Percentiles rank a stretch among this genome's conserved stretches.
These are phyloP conservation scores for Caenorhabditis drosophilae DNA, from an alignment of 2,888 invertebrate species.

Conservation along the genomic window DNA sequence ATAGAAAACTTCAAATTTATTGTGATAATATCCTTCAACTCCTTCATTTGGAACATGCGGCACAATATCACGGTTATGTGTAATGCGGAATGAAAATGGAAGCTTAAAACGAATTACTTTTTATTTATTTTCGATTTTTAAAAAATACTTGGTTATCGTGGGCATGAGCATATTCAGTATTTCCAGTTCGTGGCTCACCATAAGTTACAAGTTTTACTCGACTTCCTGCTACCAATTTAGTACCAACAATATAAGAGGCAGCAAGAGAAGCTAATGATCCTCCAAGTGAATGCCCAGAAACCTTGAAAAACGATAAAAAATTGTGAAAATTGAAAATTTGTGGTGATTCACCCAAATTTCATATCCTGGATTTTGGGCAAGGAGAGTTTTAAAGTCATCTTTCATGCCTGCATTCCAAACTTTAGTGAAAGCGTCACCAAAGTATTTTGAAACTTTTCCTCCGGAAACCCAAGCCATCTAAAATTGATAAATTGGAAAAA, in stretches of 20 bases:
- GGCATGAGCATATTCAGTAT: constrained; percentile 47
- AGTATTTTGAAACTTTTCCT: constrained; percentile 55
- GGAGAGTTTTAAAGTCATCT: constrained; percentile 42
- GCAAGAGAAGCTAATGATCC: constrained; percentile 57
- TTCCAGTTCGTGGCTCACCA: constrained; percentile 58
- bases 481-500: too few species aligned
- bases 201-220: constrained; percentile 52
- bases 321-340: too few species aligned
- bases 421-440: constrained; percentile 48
- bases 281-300: constrained; percentile 55
- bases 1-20: constrained; percentile 51
- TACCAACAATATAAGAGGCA: constrained; percentile 47
- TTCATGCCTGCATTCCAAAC: constrained; percentile 56
- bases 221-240: constrained; percentile 29
- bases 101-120: constrained; percentile 5
- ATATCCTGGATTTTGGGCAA: constrained; percentile 43
- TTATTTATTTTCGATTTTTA: too few species aligned
- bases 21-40: constrained; percentile 53
- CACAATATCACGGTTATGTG: constrained; percentile 53
- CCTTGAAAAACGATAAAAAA: too few species aligned
- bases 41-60: constrained; percentile 54
- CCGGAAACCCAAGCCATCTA: constrained; percentile 50
- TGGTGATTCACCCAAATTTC: constrained; percentile 51
- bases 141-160: constrained; percentile 45
- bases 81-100: constrained; percentile 47